These are phyloP conservation scores for Fukomys damarensis DNA, from an alignment of 2,113 vertebrate genomes.

Conservation along the genomic window DNA sequence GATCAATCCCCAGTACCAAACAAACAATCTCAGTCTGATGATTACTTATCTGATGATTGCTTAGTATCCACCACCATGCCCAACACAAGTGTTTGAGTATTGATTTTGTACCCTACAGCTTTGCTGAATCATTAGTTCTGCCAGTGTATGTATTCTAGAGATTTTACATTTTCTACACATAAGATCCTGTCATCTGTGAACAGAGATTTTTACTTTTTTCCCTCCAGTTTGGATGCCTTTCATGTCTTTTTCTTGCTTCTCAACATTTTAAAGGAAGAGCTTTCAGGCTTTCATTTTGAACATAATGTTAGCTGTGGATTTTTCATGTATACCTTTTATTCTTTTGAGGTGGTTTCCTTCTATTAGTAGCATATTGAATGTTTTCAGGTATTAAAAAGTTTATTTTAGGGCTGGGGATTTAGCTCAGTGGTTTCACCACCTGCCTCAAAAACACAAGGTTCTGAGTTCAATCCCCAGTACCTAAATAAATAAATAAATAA, in stretches of 20 bases:
- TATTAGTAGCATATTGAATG: background rate
- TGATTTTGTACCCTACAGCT: background rate
- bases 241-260: background rate
- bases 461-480: too few species aligned
- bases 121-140: background rate
- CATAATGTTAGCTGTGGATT: background rate
- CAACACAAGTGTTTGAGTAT: background rate
- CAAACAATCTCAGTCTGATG: too few species aligned
- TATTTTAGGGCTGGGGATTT: too few species aligned
- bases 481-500: too few species aligned
- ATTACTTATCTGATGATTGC: background rate
- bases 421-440: too few species aligned
- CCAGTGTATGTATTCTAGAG: background rate
- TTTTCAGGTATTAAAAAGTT: background rate
- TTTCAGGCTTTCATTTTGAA: slow-evolving; percentile 26
- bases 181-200: background rate
- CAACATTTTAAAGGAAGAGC: background rate
- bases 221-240: background rate
- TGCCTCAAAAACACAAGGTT: too few species aligned
- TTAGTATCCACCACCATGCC: background rate
- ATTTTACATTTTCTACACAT: background rate
- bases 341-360: background rate
- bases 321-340: background rate
- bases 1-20: too few species aligned
- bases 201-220: background rate